Conservation (phyloP, 2,888 invertebrate species). For the Tipula confusa region DNA sequence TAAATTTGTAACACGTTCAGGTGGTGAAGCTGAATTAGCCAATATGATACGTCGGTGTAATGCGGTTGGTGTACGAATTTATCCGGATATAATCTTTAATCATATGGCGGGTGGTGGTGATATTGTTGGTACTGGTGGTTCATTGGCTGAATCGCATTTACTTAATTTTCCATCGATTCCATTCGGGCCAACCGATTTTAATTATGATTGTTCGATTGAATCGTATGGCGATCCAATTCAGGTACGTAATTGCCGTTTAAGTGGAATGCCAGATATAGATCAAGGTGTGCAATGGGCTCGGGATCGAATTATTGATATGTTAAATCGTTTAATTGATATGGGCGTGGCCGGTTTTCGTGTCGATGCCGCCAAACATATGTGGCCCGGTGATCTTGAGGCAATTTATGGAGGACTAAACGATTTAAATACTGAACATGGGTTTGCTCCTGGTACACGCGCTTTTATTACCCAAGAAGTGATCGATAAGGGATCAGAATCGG, state of each 20-base stretch:
- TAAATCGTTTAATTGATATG: slow-evolving; percentile 52
- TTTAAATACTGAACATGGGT: slow-evolving; percentile 52
- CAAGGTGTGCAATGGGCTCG: slow-evolving; percentile 52
- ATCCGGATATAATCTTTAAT: slow-evolving; percentile 75
- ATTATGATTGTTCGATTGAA: slow-evolving; percentile 50
- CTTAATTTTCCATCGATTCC: slow-evolving; percentile 56
- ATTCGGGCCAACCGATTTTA: slow-evolving; percentile 56
- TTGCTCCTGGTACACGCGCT: slow-evolving; percentile 51
- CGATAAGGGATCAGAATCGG: slow-evolving; percentile 46
- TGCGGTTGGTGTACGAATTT: slow-evolving; percentile 69
- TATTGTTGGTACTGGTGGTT: slow-evolving; percentile 38
- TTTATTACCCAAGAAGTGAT: slow-evolving; percentile 58
- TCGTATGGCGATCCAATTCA: slow-evolving; percentile 53
- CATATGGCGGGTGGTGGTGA: slow-evolving; percentile 62
- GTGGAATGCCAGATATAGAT: slow-evolving; percentile 53
- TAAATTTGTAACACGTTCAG: slow-evolving; percentile 65
- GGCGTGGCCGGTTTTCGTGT: slow-evolving; percentile 57
- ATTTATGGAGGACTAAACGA: slow-evolving; percentile 53
- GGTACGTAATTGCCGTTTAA: slow-evolving; percentile 47
- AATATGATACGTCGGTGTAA: slow-evolving; percentile 75
- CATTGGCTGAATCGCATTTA: slow-evolving; percentile 51
- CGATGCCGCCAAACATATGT: slow-evolving; percentile 55
- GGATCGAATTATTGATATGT: slow-evolving; percentile 49
- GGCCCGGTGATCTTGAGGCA: slow-evolving; percentile 54
- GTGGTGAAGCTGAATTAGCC: slow-evolving; percentile 62